Evolutionary conservation across 2,888 invertebrate species (phyloP).

Genomic region (Synanthedon vespiformis): DNA sequence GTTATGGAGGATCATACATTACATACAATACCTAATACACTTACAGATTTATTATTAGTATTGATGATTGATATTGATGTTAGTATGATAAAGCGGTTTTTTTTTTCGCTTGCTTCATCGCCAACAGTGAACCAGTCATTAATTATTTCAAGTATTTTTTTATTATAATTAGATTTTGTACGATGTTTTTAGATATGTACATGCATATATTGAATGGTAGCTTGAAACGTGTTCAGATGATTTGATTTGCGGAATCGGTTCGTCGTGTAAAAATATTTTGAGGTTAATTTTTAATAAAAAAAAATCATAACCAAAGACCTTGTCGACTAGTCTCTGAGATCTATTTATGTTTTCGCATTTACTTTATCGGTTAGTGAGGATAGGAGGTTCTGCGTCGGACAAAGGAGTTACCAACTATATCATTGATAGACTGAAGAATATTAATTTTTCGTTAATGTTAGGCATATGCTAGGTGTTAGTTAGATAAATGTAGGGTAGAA

Average conservation of each 20-base stretch:
- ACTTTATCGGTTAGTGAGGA: constrained; percentile 6
- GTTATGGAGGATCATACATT: too few species aligned
- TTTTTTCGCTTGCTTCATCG: too few species aligned
- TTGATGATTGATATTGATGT: too few species aligned
- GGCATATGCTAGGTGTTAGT: constrained; percentile 17
- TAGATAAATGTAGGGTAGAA: constrained; percentile 13
- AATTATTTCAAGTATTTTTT: background rate
- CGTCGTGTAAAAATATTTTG: background rate
- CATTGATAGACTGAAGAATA: constrained; percentile 34
- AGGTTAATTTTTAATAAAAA: constrained; percentile 9
- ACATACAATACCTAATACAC: too few species aligned
- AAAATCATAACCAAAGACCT: constrained; percentile 58
- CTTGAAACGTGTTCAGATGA: background rate
- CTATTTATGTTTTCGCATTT: constrained; percentile 49
- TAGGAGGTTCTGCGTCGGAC: constrained; percentile 17
- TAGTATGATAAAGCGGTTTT: too few species aligned
- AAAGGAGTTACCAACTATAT: constrained; percentile 50
- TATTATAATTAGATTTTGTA: background rate
- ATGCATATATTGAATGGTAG: background rate
- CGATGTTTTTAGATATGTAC: background rate
- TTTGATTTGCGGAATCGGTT: background rate
- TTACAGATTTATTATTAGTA: too few species aligned
- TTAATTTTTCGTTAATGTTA: constrained; percentile 14
- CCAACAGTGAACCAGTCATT: too few species aligned
- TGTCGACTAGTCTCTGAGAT: constrained; percentile 51